Percentiles rank a stretch among this genome's conserved stretches.
phyloP scores from a whole-genome alignment of 2,797 vertebrate genomes.

The Echeneis naucrates region DNA sequence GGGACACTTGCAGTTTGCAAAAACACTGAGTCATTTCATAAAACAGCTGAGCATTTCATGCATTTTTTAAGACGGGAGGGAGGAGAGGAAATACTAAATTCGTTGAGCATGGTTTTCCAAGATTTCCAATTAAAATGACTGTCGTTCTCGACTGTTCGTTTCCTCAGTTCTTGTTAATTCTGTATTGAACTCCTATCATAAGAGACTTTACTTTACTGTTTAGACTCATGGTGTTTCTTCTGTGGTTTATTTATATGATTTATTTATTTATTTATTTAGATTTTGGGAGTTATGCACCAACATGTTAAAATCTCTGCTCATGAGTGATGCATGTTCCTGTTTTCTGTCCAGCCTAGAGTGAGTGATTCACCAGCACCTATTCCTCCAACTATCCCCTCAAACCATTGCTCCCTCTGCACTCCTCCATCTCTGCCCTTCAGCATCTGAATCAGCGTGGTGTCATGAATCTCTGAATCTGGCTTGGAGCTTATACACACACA shows the following conservation, averaged over 20 bases:
- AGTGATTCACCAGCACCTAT: conserved; percentile 53
- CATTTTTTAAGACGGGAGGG: too few relatives aligned
- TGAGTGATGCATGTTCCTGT: neutral
- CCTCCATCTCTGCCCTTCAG: conserved; percentile 51
- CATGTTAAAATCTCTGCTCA: neutral
- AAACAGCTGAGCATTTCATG: neutral
- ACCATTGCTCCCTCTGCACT: conserved; percentile 38
- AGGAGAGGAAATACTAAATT: too few relatives aligned
- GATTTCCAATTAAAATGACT: too few relatives aligned
- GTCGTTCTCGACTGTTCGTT: too few relatives aligned
- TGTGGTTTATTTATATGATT: neutral
- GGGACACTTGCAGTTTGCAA: too few relatives aligned
- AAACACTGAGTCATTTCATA: neutral
- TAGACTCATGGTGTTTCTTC: neutral
- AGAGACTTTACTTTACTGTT: too few relatives aligned
- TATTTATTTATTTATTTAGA: conserved; percentile 3
- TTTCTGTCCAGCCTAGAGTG: conserved; percentile 8
- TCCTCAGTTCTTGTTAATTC: neutral
- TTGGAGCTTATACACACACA: conserved; percentile 18
- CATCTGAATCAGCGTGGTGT: conserved; percentile 63
- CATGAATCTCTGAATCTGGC: conserved; percentile 44
- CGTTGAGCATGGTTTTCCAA: too few relatives aligned
- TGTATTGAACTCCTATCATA: neutral
- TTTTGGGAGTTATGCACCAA: neutral
- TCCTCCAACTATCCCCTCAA: conserved; percentile 11